Percentiles rank a stretch among this genome's conserved stretches.
phyloP scores from a whole-genome alignment of 2,888 invertebrate species.

The Limnephilus auricula region DNA sequence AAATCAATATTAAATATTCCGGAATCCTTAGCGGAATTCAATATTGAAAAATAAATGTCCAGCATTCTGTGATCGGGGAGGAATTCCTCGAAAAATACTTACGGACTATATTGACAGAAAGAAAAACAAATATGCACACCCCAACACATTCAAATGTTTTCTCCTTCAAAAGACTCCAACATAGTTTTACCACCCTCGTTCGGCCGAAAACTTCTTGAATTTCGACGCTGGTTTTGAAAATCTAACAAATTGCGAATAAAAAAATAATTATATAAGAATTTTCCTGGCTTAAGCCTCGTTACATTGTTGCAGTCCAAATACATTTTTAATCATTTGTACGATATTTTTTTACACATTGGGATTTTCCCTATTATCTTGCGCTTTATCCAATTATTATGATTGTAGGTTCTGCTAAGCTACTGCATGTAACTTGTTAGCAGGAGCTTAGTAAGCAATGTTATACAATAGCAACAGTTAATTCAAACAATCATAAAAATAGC shows the following conservation, averaged over 20 bases:
- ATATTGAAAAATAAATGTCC: background rate
- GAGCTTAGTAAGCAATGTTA: background rate
- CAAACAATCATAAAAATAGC: background rate
- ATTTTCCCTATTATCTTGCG: background rate
- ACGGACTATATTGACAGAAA: slow-evolving; percentile 1
- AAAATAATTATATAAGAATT: background rate
- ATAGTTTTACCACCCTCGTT: background rate
- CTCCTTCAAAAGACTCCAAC: background rate
- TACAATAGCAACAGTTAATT: background rate
- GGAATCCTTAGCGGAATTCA: background rate
- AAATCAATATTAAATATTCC: background rate
- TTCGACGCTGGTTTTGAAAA: no score
- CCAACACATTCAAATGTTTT: background rate
- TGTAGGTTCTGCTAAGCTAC: background rate
- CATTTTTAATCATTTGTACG: background rate
- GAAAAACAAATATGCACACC: background rate
- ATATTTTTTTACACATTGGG: background rate
- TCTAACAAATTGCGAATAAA: background rate
- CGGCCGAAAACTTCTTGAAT: background rate
- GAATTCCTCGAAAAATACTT: background rate
- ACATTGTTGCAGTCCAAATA: background rate
- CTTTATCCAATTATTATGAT: no score
- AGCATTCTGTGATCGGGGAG: background rate
- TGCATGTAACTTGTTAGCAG: background rate
- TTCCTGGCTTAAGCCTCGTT: background rate